Evolutionary conservation across 2,113 vertebrate genomes (phyloP).

Genomic region (Serinus canaria): DNA sequence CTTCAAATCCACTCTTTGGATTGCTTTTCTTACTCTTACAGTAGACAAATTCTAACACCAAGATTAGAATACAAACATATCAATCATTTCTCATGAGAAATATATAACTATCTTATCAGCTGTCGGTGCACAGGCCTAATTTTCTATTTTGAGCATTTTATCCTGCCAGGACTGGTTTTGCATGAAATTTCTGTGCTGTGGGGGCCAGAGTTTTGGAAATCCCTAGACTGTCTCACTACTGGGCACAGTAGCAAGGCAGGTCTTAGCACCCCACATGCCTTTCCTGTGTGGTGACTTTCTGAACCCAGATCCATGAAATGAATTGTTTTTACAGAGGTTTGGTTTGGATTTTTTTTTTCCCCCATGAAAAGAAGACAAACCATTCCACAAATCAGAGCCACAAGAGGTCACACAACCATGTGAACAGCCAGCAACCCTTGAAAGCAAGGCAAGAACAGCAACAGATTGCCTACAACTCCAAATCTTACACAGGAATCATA

Average conservation of each 20-base stretch:
- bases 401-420: background rate
- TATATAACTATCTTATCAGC: background rate
- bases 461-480: background rate
- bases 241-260: background rate
- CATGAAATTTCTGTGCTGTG: background rate
- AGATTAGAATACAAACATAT: background rate
- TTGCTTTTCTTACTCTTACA: background rate
- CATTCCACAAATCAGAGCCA: background rate
- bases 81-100: background rate
- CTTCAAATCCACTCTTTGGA: background rate
- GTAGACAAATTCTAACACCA: background rate
- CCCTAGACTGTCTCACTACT: background rate
- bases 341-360: fast-evolving
- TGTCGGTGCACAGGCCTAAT: background rate
- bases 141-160: background rate
- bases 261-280: fast-evolving
- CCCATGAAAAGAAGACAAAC: background rate
- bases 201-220: background rate
- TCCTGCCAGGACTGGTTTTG: background rate
- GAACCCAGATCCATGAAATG: background rate
- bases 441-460: background rate
- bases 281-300: background rate
- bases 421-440: fast-evolving
- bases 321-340: fast-evolving
- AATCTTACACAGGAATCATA: background rate